Conservation (phyloP, 2,797 vertebrate genomes). For the Menidia menidia region DNA sequence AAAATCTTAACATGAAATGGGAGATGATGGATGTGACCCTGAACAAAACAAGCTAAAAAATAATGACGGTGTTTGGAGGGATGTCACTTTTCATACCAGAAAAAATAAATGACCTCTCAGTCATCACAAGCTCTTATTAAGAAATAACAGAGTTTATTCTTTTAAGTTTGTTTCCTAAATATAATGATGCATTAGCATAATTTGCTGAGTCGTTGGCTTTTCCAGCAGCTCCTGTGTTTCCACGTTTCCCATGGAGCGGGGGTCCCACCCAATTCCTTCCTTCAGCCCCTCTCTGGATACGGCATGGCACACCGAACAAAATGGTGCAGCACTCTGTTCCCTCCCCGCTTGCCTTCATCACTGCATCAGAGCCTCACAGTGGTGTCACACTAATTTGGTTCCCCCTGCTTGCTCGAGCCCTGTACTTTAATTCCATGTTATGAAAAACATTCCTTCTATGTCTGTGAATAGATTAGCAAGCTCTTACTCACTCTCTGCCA, state of each 20-base stretch:
- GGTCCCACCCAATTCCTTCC: constrained; percentile 62
- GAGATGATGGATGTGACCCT: neutral
- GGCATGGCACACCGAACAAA: constrained; percentile 67
- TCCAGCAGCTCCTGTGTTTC: constrained; percentile 51
- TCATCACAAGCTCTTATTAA: neutral
- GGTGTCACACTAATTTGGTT: constrained; percentile 79
- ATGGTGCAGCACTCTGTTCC: constrained; percentile 70
- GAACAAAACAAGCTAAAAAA: constrained; percentile 17
- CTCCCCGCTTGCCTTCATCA: constrained; percentile 56
- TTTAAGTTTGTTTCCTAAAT: constrained; percentile 6
- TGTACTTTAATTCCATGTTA: constrained; percentile 65
- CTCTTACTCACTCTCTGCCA: constrained; percentile 31
- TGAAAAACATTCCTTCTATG: constrained; percentile 47
- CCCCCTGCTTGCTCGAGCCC: constrained; percentile 67
- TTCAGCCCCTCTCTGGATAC: constrained; percentile 53
- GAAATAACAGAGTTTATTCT: constrained; percentile 6
- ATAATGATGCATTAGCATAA: neutral
- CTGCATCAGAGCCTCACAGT: constrained; percentile 56
- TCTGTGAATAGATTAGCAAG: constrained; percentile 55
- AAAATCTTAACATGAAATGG: constrained; percentile 28
- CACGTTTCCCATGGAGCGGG: constrained; percentile 36
- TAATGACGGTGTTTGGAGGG: constrained; percentile 1
- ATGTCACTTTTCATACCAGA: neutral
- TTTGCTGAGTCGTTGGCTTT: constrained; percentile 30
- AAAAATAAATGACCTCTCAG: neutral